Conservation (phyloP, 2,113 vertebrate species). For the Cettia cetti region DNA sequence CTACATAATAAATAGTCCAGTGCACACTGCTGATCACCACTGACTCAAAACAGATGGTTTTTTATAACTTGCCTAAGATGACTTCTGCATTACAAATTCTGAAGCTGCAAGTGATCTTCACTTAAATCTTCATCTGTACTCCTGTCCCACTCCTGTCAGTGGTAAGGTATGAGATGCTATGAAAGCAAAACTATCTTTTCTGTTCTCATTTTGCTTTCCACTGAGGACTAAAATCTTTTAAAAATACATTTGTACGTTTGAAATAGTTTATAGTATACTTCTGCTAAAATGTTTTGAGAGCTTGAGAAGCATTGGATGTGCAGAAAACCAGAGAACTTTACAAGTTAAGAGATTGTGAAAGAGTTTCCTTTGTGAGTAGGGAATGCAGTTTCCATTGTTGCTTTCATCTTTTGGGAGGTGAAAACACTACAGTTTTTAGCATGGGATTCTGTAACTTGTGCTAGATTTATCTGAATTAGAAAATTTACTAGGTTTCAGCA, state of each 20-base stretch:
- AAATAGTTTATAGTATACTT: not conserved
- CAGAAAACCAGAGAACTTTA: not conserved
- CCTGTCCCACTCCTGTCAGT: not conserved
- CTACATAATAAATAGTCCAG: not conserved
- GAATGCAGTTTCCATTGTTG: not conserved
- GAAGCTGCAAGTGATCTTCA: not conserved
- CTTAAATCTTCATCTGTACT: not conserved
- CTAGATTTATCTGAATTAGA: not conserved
- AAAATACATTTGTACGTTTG: not conserved
- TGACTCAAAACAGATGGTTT: not conserved
- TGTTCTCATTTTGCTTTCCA: not conserved
- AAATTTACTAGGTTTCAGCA: not conserved
- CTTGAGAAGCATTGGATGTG: not conserved
- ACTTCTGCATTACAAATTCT: not conserved
- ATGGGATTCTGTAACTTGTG: not conserved
- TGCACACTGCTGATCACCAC: not conserved
- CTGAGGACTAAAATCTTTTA: not conserved
- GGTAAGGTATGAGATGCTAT: not conserved
- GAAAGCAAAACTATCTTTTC: not conserved
- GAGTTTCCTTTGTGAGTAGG: not conserved
- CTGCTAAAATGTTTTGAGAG: not conserved
- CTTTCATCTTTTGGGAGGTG: not conserved
- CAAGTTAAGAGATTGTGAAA: not conserved
- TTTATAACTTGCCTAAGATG: not conserved
- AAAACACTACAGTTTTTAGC: not conserved